phyloP scores from a whole-genome alignment of 2,888 invertebrate genomes.

The Apodemia mormo region DNA sequence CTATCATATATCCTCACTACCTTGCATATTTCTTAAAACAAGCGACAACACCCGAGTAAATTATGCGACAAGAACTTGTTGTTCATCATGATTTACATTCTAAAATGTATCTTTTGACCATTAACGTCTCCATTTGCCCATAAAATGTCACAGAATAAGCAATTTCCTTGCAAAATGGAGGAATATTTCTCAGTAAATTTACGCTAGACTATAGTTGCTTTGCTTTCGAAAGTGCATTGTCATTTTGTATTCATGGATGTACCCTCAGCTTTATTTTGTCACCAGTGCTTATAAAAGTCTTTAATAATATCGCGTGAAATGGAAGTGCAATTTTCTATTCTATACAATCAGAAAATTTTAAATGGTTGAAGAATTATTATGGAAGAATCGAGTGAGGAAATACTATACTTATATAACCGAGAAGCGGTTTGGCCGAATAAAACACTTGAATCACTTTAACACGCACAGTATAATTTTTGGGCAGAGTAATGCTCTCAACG shows the following conservation, averaged over 20 bases:
- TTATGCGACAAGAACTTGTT: too few relatives aligned
- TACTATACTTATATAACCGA: too few relatives aligned
- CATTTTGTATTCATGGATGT: conserved; percentile 26
- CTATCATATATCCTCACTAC: too few relatives aligned
- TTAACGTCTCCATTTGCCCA: conserved; percentile 23
- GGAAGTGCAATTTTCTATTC: neutral
- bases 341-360: too few relatives aligned
- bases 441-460: too few relatives aligned
- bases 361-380: too few relatives aligned
- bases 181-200: conserved; percentile 30
- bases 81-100: neutral
- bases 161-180: conserved; percentile 28
- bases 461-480: too few relatives aligned
- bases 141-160: conserved; percentile 26
- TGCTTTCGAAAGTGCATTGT: conserved; percentile 21
- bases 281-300: conserved; percentile 12
- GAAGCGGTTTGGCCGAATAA: too few relatives aligned
- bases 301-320: conserved; percentile 1
- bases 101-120: conserved; percentile 5
- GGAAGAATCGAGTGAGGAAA: too few relatives aligned
- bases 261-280: neutral
- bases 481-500: too few relatives aligned
- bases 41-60: too few relatives aligned
- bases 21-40: too few relatives aligned
- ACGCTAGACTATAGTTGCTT: conserved; percentile 17